Evolutionary conservation across 2,113 vertebrate genomes (phyloP), one percentile per base, ranked within the genome.

Genomic region (Notarius quadriscutis): DNA sequence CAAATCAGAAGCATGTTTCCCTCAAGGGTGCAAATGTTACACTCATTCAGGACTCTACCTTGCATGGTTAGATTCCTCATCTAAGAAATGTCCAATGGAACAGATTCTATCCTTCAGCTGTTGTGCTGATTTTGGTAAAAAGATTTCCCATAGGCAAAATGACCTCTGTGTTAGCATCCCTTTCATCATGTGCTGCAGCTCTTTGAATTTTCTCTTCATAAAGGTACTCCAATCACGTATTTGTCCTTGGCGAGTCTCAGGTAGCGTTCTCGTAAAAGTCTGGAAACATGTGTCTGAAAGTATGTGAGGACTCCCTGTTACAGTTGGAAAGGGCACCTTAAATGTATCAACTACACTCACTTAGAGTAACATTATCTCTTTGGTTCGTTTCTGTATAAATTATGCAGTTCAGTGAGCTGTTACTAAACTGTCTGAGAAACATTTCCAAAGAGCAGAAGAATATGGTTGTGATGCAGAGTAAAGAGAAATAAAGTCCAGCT

Each of bases 341-440:
- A 90, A 94, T 91, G 92, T 93, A 92, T 86, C 60, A 80, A 80
- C 92, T 91, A 92, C 87, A 93, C 92, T 95, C 93, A 92, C 88
- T 91, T 92, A 85, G 93, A 93, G 97, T 97, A 98, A 97, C 94
- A 90, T 90, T 96, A 98, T 95, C 96, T 91, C 91, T 89, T 18
- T 88, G 93, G 94, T 93, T 96, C 78, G 79, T 89, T 89, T 92
- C 67, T 69, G 69, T 94, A 97, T 98, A 89, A 97, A 98, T 98
- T 96, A 98, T 98, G 96, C 92, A 98, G 84, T 90, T 86, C 87
- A 95, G 91, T 93, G 94, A 93, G 93, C 95, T 92, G 91, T 94
- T 94, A 94, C 93, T 89, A 95, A 96, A 95, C 95, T 95, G 95
- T 95, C 94, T 94, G 93, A 94, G 92, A 86, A 95, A 95, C 93